These are phyloP conservation scores for Malurus alboscapulatus DNA, from an alignment of 2,113 vertebrate species.

Conservation along the genomic window DNA sequence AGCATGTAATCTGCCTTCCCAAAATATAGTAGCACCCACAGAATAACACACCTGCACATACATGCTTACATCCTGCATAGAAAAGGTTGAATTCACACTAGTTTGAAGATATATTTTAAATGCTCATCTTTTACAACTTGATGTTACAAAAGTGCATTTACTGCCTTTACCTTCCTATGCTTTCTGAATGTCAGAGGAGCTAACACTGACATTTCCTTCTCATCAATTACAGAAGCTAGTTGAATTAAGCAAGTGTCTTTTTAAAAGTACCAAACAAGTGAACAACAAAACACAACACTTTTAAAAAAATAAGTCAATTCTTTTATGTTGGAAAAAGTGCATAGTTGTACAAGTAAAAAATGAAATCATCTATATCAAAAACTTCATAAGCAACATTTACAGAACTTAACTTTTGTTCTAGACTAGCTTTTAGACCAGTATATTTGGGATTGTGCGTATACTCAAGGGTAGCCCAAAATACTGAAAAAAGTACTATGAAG, in stretches of 20 bases:
- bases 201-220: background rate
- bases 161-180: background rate
- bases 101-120: background rate
- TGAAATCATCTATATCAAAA: background rate
- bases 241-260: background rate
- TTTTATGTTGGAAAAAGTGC: background rate
- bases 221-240: background rate
- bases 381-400: background rate
- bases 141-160: background rate
- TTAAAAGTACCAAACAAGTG: background rate
- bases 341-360: background rate
- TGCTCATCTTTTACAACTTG: fast-evolving
- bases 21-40: background rate
- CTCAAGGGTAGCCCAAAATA: background rate
- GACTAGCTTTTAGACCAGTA: background rate
- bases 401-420: background rate
- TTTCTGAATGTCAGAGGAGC: background rate
- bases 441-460: background rate
- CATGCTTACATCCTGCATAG: background rate
- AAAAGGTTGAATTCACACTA: background rate
- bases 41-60: background rate
- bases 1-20: background rate
- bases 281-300: background rate
- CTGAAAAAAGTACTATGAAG: background rate
- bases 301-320: background rate